Conservation (phyloP, 1,140 invertebrate genomes). For the Camponotus vicinus region DNA sequence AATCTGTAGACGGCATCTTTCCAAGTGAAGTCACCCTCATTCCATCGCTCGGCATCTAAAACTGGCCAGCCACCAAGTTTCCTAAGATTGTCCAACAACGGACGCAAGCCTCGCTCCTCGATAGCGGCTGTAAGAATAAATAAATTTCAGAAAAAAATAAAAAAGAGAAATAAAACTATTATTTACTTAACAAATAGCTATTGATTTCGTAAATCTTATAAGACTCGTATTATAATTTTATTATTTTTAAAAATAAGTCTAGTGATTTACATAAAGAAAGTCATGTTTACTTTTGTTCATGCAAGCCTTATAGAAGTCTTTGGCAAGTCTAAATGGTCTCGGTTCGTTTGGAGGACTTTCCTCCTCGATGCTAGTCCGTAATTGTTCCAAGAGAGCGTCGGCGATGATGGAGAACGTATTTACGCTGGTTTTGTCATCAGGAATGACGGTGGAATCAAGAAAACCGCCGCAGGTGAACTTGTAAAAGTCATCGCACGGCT, state of each 20-base stretch:
- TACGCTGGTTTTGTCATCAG: conserved; percentile 90
- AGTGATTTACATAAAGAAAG: not conserved
- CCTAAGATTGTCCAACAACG: conserved; percentile 90
- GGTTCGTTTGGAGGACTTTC: conserved; percentile 89
- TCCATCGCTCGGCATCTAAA: conserved; percentile 92
- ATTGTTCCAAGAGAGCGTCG: conserved; percentile 92
- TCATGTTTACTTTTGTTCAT: conserved; percentile 93
- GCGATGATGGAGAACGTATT: conserved; percentile 93
- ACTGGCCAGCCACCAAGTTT: conserved; percentile 97
- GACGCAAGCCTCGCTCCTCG: conserved; percentile 90
- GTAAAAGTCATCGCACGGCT: conserved; percentile 95
- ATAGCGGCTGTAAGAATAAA: conserved; percentile 88
- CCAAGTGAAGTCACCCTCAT: conserved; percentile 92
- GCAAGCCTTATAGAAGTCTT: conserved; percentile 93
- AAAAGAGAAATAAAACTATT: conserved; percentile 71
- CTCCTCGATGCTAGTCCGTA: conserved; percentile 91
- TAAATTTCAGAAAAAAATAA: conserved; percentile 49
- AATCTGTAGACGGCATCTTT: conserved; percentile 93
- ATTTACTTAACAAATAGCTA: not conserved
- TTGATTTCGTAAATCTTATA: not conserved
- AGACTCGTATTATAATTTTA: not conserved
- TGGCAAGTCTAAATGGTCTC: conserved; percentile 91
- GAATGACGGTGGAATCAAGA: conserved; percentile 84
- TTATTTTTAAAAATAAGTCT: no score
- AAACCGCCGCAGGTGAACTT: conserved; percentile 88